Percentiles rank a stretch among this genome's conserved stretches.
phyloP scores from a whole-genome alignment of 2,797 vertebrate genomes.

The Malacoctenus gilli region DNA sequence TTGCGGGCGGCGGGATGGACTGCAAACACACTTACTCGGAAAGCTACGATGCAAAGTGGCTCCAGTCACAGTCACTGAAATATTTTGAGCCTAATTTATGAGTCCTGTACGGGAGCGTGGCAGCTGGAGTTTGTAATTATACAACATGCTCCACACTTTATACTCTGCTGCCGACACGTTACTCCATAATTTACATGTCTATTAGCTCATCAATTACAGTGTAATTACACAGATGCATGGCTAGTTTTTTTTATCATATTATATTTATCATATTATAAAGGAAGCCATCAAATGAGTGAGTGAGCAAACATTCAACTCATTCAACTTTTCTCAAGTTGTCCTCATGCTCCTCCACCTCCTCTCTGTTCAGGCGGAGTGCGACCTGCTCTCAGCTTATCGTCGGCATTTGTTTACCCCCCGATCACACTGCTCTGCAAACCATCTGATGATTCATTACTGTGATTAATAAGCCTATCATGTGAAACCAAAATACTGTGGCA shows the following conservation, averaged over 20 bases:
- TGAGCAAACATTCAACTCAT: constrained; percentile 72
- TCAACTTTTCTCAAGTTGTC: too few species aligned
- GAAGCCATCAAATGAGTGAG: constrained; percentile 69
- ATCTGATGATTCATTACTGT: constrained; percentile 77
- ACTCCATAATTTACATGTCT: constrained; percentile 78
- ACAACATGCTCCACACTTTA: constrained; percentile 65
- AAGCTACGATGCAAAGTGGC: constrained; percentile 20
- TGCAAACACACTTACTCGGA: constrained; percentile 16
- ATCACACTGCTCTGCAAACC: constrained; percentile 61
- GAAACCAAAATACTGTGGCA: constrained; percentile 70
- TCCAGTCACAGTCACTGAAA: constrained; percentile 58
- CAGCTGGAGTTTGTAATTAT: constrained; percentile 79
- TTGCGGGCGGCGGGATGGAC: constrained; percentile 18
- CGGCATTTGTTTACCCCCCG: constrained; percentile 69
- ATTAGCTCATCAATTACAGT: constrained; percentile 81
- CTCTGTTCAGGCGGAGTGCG: too few species aligned
- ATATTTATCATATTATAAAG: constrained; percentile 70
- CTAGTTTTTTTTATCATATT: constrained; percentile 67
- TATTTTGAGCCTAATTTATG: constrained; percentile 71
- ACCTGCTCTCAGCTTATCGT: constrained; percentile 54
- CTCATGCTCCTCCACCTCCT: too few species aligned
- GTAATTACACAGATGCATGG: constrained; percentile 76
- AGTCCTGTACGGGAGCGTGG: constrained; percentile 59
- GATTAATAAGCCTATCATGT: constrained; percentile 79
- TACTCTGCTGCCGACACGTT: constrained; percentile 59